Evolutionary conservation across 2,888 invertebrate genomes (phyloP).

Genomic region (Vanessa cardui): DNA sequence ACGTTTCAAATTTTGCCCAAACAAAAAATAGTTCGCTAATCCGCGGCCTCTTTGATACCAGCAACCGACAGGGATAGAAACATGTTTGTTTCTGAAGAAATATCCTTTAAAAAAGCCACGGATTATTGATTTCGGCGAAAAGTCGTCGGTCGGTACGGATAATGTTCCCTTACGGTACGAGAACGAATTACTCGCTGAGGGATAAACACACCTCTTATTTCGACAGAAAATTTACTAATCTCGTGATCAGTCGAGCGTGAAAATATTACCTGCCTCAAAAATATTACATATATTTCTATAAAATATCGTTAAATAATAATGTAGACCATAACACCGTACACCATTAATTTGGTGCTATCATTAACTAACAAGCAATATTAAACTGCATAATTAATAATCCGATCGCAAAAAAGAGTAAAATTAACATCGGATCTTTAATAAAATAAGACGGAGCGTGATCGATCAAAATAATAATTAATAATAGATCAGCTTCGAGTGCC

Average conservation of each 20-base stretch:
- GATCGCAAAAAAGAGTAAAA: conserved; percentile 60
- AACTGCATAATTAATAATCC: conserved; percentile 67
- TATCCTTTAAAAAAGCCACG: conserved; percentile 68
- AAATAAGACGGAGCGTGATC: conserved; percentile 78
- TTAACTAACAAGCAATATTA: conserved; percentile 45
- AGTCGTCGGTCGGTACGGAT: conserved; percentile 68
- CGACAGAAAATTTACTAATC: conserved; percentile 55
- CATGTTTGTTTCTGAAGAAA: conserved; percentile 74
- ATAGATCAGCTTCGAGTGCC: conserved; percentile 69
- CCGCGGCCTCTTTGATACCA: conserved; percentile 78
- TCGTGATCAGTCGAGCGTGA: conserved; percentile 53
- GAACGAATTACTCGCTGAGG: conserved; percentile 77
- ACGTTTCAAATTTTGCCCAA: conserved; percentile 71
- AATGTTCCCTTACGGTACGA: conserved; percentile 70
- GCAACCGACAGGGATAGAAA: conserved; percentile 55
- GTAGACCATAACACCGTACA: conserved; percentile 16
- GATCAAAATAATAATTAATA: conserved; percentile 82
- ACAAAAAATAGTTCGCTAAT: conserved; percentile 69
- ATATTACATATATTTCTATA: not conserved
- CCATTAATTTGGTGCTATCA: conserved; percentile 16
- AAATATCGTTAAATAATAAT: conserved; percentile 4
- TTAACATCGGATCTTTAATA: conserved; percentile 68
- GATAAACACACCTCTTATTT: conserved; percentile 78
- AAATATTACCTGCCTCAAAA: conserved; percentile 59
- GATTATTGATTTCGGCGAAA: conserved; percentile 80